These are phyloP conservation scores for Cataglyphis albicans DNA, from an alignment of 2,888 invertebrate genomes.

Conservation along the genomic window DNA sequence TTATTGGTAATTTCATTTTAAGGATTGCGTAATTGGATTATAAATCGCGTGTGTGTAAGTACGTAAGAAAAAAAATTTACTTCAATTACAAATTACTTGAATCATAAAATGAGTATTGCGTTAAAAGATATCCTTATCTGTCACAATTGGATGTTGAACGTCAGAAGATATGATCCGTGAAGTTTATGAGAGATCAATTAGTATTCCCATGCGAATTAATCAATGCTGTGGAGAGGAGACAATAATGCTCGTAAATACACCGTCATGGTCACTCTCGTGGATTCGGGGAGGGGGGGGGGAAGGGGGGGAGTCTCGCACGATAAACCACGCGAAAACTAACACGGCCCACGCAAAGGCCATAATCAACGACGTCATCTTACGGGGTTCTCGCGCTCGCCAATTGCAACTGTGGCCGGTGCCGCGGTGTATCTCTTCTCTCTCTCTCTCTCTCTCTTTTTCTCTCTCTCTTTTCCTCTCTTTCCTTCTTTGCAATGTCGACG, in stretches of 20 bases:
- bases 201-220: constrained; percentile 4
- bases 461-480: neutral
- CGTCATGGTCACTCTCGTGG: constrained; percentile 57
- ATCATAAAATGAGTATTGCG: neutral
- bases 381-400: constrained; percentile 68
- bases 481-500: constrained; percentile 66
- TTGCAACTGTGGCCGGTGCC: constrained; percentile 66
- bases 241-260: constrained; percentile 53
- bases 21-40: neutral
- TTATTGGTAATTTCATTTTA: neutral
- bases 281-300: neutral
- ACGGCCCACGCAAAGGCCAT: constrained; percentile 75
- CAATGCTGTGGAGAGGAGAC: constrained; percentile 1
- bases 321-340: constrained; percentile 60
- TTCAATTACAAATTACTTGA: neutral
- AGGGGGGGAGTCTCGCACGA: constrained; percentile 19
- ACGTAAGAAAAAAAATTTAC: neutral
- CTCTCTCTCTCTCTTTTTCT: neutral
- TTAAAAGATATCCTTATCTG: neutral
- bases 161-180: neutral
- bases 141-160: neutral
- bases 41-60: neutral
- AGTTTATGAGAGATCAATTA: constrained; percentile 28
- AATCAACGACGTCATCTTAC: constrained; percentile 71
- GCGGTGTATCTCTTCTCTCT: constrained; percentile 34